Evolutionary conservation across 2,113 vertebrate genomes (phyloP).

Genomic region (Etheostoma cragini): DNA sequence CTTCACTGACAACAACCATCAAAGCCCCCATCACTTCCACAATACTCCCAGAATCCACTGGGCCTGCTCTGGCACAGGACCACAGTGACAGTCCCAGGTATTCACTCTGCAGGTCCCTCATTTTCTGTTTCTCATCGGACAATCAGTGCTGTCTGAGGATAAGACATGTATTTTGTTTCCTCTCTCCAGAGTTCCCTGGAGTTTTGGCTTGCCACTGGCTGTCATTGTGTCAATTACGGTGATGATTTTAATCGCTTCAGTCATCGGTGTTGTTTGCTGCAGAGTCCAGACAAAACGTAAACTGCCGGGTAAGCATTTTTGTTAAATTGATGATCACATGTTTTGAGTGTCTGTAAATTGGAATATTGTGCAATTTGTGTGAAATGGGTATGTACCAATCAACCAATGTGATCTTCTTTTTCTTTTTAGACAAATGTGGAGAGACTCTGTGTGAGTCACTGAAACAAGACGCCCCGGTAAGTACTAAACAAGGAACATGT

Average conservation of each 20-base stretch:
- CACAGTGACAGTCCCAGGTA: slow-evolving; percentile 60
- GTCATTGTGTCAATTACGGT: slow-evolving; percentile 55
- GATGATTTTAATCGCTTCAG: slow-evolving; percentile 56
- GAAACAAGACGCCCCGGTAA: slow-evolving; percentile 57
- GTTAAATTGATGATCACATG: background rate
- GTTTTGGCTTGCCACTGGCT: slow-evolving; percentile 35
- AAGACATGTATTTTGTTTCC: background rate
- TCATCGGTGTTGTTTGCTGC: slow-evolving; percentile 53
- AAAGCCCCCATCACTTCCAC: slow-evolving; percentile 22
- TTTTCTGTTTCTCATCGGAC: background rate
- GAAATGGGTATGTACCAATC: background rate
- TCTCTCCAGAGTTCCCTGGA: slow-evolving; percentile 65
- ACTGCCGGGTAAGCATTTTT: slow-evolving; percentile 45
- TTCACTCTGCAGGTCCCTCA: background rate
- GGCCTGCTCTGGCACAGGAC: slow-evolving; percentile 33
- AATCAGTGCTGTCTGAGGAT: background rate
- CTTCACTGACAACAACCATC: slow-evolving; percentile 39
- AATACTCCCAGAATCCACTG: slow-evolving; percentile 25
- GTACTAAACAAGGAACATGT: slow-evolving; percentile 62
- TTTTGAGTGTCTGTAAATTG: slow-evolving; percentile 2
- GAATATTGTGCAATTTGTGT: background rate
- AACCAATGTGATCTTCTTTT: slow-evolving; percentile 37
- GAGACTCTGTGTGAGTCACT: slow-evolving; percentile 59
- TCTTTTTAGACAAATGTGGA: slow-evolving; percentile 63
- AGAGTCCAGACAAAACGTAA: slow-evolving; percentile 64